Evolutionary conservation across 2,113 vertebrate genomes (phyloP).

Genomic region (Peromyscus leucopus): DNA sequence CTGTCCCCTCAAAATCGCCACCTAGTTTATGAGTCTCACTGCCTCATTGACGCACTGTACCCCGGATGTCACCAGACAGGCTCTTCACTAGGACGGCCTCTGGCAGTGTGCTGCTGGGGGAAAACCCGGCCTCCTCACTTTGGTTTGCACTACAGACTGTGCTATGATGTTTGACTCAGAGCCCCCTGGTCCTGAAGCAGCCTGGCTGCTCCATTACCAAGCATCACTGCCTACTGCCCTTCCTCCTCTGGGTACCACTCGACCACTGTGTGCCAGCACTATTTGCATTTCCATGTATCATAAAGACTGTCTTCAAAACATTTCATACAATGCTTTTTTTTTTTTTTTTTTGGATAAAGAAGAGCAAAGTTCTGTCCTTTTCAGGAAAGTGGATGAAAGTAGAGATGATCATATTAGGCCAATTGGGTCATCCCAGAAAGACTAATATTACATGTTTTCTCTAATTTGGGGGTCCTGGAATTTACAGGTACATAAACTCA

Average conservation of each 20-base stretch:
- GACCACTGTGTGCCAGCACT: too few relatives aligned
- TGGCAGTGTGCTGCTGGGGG: rapidly evolving
- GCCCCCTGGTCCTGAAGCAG: neutral
- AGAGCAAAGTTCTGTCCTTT: neutral
- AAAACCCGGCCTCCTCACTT: neutral
- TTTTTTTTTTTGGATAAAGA: neutral
- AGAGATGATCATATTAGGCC: neutral
- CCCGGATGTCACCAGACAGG: neutral
- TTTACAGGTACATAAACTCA: neutral
- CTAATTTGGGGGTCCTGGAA: neutral
- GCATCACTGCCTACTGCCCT: neutral
- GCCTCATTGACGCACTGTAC: rapidly evolving
- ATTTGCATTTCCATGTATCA: too few relatives aligned
- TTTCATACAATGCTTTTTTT: neutral
- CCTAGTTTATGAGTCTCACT: neutral
- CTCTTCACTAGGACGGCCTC: neutral
- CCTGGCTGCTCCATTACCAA: neutral
- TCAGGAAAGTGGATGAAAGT: too few relatives aligned
- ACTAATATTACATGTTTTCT: neutral
- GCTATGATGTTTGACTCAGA: neutral
- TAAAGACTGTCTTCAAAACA: neutral
- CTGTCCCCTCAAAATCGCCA: neutral
- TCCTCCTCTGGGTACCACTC: neutral
- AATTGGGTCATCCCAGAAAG: neutral
- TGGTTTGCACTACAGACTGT: neutral